A percentile compares a stretch with the other conserved stretches of the same genome.
phyloP scores from a whole-genome alignment of 2,797 vertebrate genomes.

The Graptemys geographica region DNA sequence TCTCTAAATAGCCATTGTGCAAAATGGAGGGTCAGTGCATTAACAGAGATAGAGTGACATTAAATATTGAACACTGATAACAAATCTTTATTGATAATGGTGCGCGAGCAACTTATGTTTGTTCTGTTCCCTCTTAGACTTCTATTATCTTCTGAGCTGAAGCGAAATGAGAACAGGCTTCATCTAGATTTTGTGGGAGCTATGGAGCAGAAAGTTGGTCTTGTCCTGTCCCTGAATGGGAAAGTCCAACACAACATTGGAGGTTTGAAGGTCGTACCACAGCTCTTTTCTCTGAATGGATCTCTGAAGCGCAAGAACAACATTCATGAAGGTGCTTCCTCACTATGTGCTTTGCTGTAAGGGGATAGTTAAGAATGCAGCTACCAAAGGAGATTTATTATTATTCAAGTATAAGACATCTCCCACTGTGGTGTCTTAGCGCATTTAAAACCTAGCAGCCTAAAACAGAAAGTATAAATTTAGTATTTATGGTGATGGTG shows the following conservation, averaged over 20 bases:
- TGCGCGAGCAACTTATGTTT: not conserved
- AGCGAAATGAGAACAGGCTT: constrained; percentile 75
- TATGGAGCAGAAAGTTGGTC: constrained; percentile 62
- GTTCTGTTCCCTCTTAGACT: constrained; percentile 74
- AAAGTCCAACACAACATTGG: constrained; percentile 81
- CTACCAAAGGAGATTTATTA: not conserved
- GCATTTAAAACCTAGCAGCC: not conserved
- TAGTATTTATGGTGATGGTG: not conserved
- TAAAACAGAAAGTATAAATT: not conserved
- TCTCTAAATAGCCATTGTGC: not conserved
- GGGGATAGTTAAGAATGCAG: not conserved
- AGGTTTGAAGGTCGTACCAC: constrained; percentile 76
- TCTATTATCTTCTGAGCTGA: constrained; percentile 78
- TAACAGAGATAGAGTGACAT: not conserved
- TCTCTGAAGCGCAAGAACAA: constrained; percentile 75
- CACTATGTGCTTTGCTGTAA: constrained; percentile 2
- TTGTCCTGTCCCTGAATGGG: constrained; percentile 79
- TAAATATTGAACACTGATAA: not conserved
- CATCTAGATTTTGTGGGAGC: constrained; percentile 52
- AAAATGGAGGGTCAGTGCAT: not conserved
- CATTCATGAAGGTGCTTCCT: constrained; percentile 42
- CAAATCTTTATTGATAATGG: not conserved
- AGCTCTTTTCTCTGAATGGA: constrained; percentile 77
- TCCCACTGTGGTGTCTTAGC: not conserved
- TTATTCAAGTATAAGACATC: not conserved